These are phyloP conservation scores for Brachionus koreanus DNA, from an alignment of 1,140 invertebrate species.

Conservation along the genomic window DNA sequence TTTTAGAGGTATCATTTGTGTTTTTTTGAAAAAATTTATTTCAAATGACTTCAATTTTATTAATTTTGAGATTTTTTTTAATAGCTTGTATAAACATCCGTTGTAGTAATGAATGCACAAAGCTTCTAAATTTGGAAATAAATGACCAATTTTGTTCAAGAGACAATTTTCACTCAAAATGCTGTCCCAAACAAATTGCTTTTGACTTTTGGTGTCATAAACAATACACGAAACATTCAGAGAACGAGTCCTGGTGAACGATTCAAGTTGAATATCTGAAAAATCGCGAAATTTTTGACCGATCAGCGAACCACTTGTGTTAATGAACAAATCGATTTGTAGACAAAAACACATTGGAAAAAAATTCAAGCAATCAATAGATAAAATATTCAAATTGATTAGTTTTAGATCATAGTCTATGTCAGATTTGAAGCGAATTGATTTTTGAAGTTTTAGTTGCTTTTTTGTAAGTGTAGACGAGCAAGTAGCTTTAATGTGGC, in stretches of 20 bases:
- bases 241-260: neutral
- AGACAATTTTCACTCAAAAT: neutral
- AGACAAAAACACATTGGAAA: neutral
- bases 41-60: neutral
- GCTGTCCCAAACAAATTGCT: neutral
- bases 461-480: neutral
- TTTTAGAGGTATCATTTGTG: neutral
- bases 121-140: neutral
- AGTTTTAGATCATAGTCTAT: neutral
- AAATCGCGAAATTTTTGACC: neutral
- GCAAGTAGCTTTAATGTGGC: neutral
- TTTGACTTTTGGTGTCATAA: neutral
- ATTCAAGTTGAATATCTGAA: neutral
- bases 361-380: neutral
- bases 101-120: neutral
- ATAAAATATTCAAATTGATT: neutral
- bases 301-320: neutral
- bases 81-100: neutral
- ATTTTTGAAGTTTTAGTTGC: neutral
- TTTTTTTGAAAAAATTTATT: neutral
- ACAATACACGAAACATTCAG: neutral
- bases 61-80: slow-evolving; percentile 11
- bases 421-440: neutral
- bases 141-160: neutral
- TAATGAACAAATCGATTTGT: neutral